These are phyloP conservation scores for Myiopsitta monachus DNA, from an alignment of 2,113 vertebrate genomes.

Conservation along the genomic window DNA sequence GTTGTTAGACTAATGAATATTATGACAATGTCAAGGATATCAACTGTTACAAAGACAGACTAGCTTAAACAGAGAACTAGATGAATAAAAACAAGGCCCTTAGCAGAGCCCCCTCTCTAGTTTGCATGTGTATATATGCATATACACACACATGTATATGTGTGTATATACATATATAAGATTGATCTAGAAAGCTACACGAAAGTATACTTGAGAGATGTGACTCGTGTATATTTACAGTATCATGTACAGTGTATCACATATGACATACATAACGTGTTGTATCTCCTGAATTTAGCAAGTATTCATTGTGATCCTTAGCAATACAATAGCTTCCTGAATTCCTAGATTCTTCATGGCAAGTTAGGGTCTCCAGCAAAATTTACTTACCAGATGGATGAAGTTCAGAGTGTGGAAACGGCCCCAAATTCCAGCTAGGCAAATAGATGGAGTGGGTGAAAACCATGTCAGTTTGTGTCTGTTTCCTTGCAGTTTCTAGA, in stretches of 20 bases:
- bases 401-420: not conserved
- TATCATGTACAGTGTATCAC: fast-evolving
- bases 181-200: not conserved
- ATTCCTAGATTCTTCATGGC: not conserved
- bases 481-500: not conserved
- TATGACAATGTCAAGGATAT: slow-evolving; percentile 17
- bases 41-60: not conserved
- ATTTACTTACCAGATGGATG: not conserved
- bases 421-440: not conserved
- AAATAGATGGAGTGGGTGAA: not conserved
- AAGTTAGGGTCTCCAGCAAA: not conserved
- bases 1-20: not conserved
- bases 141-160: fast-evolving
- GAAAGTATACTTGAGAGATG: not conserved
- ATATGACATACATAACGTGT: not conserved
- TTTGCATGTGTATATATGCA: not conserved
- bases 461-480: not conserved
- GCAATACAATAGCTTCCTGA: not conserved
- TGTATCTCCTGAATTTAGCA: not conserved
- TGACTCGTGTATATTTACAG: not conserved
- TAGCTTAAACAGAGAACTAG: not conserved
- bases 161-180: not conserved
- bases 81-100: not conserved
- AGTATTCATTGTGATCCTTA: not conserved
- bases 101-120: not conserved